phyloP scores from a whole-genome alignment of 2,113 vertebrate species.

The Myxocyprinus asiaticus region DNA sequence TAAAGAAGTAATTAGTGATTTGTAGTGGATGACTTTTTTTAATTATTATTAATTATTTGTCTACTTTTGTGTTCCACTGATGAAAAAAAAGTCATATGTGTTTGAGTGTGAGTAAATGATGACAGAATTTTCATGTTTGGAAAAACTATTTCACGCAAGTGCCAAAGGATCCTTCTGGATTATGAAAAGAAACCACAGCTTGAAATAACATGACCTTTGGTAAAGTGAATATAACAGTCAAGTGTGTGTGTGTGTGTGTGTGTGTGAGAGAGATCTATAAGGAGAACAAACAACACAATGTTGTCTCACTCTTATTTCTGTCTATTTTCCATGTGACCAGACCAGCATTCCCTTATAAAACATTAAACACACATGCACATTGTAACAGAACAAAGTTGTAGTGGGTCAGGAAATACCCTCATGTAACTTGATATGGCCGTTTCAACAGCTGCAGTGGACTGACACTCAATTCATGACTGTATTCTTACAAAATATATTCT shows the following conservation, averaged over 20 bases:
- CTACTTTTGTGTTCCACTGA: too few relatives aligned
- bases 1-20: too few relatives aligned
- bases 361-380: conserved; percentile 1
- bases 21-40: too few relatives aligned
- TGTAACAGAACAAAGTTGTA: not conserved
- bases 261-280: too few relatives aligned
- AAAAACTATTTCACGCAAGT: conserved; percentile 3
- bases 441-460: not conserved
- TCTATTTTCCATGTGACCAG: not conserved
- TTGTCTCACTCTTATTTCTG: not conserved
- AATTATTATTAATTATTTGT: too few relatives aligned
- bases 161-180: conserved; percentile 47
- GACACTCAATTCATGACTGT: not conserved
- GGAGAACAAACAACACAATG: too few relatives aligned
- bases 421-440: not conserved
- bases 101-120: too few relatives aligned
- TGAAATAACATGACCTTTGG: conserved; percentile 62
- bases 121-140: too few relatives aligned
- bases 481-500: not conserved
- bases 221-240: conserved; percentile 38
- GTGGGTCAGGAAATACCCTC: conserved; percentile 31
- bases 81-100: too few relatives aligned
- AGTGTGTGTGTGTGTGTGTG: not conserved
- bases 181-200: conserved; percentile 43
- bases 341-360: conserved; percentile 8